Percentiles rank a stretch among this genome's conserved stretches.
Conservation (phyloP, 2,888 invertebrate species). For the Bimastos eiseni region DNA sequence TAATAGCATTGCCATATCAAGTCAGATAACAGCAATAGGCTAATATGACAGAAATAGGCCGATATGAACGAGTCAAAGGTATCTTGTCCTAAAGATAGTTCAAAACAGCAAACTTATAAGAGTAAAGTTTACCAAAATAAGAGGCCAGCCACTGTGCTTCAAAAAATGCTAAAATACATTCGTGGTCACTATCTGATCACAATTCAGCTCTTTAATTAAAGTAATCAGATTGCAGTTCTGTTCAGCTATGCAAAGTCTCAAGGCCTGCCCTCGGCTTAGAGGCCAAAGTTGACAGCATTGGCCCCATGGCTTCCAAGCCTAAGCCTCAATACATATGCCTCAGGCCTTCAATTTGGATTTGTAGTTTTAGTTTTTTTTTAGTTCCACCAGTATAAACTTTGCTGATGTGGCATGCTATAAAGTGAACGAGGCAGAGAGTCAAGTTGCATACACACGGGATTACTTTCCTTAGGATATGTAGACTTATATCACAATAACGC, state of each 20-base stretch:
- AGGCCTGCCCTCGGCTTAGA: not conserved
- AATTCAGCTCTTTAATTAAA: not conserved
- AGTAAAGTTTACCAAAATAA: too few relatives aligned
- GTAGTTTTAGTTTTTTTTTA: not conserved
- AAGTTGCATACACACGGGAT: too few relatives aligned
- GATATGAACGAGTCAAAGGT: too few relatives aligned
- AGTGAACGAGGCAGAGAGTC: not conserved
- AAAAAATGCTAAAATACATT: too few relatives aligned
- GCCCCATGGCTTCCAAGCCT: not conserved
- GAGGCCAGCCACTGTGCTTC: too few relatives aligned
- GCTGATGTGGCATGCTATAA: not conserved
- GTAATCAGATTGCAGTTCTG: not conserved
- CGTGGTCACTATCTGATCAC: not conserved
- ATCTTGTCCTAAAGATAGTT: too few relatives aligned
- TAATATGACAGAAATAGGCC: too few relatives aligned
- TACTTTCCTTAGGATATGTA: too few relatives aligned
- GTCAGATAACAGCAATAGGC: too few relatives aligned
- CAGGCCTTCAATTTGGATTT: not conserved
- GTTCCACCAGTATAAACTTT: not conserved
- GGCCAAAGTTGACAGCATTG: not conserved
- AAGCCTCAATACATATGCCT: not conserved
- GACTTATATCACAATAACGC: too few relatives aligned
- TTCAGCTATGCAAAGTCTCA: not conserved
- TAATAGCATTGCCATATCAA: too few relatives aligned
- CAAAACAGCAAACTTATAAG: too few relatives aligned